Evolutionary conservation across 2,888 invertebrate species (phyloP).

Genomic region (Imbricaverruca yamaguchii): DNA sequence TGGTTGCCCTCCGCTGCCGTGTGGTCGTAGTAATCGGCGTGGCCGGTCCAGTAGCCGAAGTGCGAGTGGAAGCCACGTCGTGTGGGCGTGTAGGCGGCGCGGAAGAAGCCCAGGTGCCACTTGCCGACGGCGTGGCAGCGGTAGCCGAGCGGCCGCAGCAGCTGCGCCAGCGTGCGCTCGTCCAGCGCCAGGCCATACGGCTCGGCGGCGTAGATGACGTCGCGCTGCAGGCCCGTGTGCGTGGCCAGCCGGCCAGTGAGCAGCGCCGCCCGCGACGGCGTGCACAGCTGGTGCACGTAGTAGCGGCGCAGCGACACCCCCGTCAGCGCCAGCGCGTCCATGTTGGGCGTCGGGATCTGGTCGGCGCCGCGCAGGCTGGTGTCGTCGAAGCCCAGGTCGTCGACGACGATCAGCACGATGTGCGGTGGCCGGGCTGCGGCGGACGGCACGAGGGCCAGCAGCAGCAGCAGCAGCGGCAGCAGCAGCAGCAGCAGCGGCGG

Average conservation of each 20-base stretch:
- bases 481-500: too few species aligned
- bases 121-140: constrained; percentile 72
- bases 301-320: constrained; percentile 76
- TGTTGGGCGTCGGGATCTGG: constrained; percentile 85
- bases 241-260: constrained; percentile 67
- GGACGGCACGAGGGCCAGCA: too few species aligned
- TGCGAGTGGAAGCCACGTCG: constrained; percentile 71
- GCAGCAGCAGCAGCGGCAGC: too few species aligned
- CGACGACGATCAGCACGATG: constrained; percentile 74
- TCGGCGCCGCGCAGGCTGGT: constrained; percentile 82
- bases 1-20: constrained; percentile 54
- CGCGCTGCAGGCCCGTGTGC: constrained; percentile 59
- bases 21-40: constrained; percentile 84
- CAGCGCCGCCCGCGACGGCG: constrained; percentile 76
- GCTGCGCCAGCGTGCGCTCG: constrained; percentile 73
- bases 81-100: constrained; percentile 63
- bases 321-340: constrained; percentile 75
- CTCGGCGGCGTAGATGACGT: constrained; percentile 65
- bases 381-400: constrained; percentile 89
- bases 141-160: constrained; percentile 69
- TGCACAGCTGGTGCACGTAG: constrained; percentile 81
- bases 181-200: constrained; percentile 72
- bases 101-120: constrained; percentile 74
- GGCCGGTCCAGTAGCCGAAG: constrained; percentile 80
- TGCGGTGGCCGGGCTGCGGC: constrained; percentile 48